phyloP scores from a whole-genome alignment of 2,888 invertebrate genomes.

The Chamaedrilus cognettii region DNA sequence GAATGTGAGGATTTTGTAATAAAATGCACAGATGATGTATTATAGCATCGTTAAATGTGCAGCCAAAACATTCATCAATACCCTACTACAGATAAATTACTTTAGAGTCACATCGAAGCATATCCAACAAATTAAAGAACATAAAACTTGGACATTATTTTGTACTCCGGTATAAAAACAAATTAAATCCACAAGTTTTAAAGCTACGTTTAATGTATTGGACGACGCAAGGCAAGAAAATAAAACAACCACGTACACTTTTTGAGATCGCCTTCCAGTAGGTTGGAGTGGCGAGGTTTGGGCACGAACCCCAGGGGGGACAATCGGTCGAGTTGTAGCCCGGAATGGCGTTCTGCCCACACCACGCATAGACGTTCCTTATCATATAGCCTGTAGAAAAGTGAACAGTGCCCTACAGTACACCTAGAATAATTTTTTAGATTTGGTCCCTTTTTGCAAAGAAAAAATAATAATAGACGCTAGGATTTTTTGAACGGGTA shows the following conservation, averaged over 20 bases:
- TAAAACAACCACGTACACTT: slow-evolving; percentile 33
- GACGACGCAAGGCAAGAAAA: too few relatives aligned
- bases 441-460: too few relatives aligned
- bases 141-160: too few relatives aligned
- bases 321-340: slow-evolving; percentile 39
- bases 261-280: slow-evolving; percentile 45
- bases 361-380: slow-evolving; percentile 41
- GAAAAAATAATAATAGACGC: too few relatives aligned
- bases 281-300: slow-evolving; percentile 36
- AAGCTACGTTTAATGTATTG: too few relatives aligned
- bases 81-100: background rate
- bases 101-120: too few relatives aligned
- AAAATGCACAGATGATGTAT: background rate
- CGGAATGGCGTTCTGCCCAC: slow-evolving; percentile 37
- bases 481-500: too few relatives aligned
- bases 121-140: too few relatives aligned
- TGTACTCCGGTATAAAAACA: background rate
- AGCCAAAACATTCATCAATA: background rate
- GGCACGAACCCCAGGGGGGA: slow-evolving; percentile 40
- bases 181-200: too few relatives aligned
- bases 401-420: too few relatives aligned
- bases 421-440: too few relatives aligned
- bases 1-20: background rate
- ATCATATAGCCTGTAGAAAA: slow-evolving; percentile 40
- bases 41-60: background rate